Evolutionary conservation across 2,888 invertebrate genomes (phyloP), one percentile per base, ranked within the genome.

Genomic region (Artemia sinica): DNA sequence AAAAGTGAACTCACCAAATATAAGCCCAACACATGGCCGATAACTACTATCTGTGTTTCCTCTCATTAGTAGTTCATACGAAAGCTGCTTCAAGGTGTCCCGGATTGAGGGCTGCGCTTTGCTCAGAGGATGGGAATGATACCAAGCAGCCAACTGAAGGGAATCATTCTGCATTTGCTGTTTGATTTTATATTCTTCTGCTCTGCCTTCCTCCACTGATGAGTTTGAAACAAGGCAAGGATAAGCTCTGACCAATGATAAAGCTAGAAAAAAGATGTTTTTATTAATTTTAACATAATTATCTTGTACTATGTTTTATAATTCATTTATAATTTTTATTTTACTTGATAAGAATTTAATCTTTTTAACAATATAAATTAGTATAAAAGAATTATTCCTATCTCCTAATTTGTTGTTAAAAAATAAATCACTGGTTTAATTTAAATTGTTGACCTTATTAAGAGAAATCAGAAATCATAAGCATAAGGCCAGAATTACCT

Each of bases 61-160:
- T 74, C 92, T 89, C 89, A 95, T 90, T 76, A 87, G 87, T 70
- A 95, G 89, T 79, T 96, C 92, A 79, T 94, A 93, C 75, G 94
- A 93, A 72, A 96, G 80, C 78, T 96, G 95, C 70, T 89, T 86
- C 76, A 94, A 92, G 70, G 94, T 88, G 77, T 96, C 95, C 69
- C 90, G 81, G 8, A 80, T 74, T 1, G 69, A 67, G 71, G 91
- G 95, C 74, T 58, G 63, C 2, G 63, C 63, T 58, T 58, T 58
- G 28, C 63, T 58, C 63, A 86, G 84, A 0, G 93, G 91, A 80
- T 95, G 94, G 11, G 92, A 92, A 79, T 95, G 95, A 79, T 94
- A 95, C 94, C 94, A 95, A 9, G 95, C 94, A 6, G 94, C 87
- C 10, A 94, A 79, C 7, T 86, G 84, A 58, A 93, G 81, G 69